Evolutionary conservation across 2,888 invertebrate genomes (phyloP).

Genomic region (Gerosis bhagava): DNA sequence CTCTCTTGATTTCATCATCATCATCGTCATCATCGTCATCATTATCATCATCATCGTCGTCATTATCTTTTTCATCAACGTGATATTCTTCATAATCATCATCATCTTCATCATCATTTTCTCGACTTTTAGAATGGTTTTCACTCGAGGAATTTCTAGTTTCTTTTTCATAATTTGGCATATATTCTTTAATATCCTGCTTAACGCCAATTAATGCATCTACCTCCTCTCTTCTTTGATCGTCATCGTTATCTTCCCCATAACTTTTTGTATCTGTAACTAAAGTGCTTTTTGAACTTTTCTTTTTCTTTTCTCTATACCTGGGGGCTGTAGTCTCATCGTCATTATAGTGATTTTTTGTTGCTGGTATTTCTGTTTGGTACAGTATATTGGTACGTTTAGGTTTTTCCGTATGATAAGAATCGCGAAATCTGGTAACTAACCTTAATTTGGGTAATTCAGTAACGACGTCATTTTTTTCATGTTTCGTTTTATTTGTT

Average conservation of each 20-base stretch:
- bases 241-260: constrained; percentile 54
- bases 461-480: constrained; percentile 34
- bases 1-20: constrained; percentile 37
- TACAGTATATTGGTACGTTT: constrained; percentile 25
- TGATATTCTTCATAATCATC: constrained; percentile 35
- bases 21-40: constrained; percentile 38
- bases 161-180: constrained; percentile 63
- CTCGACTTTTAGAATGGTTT: constrained; percentile 25
- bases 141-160: constrained; percentile 24
- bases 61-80: constrained; percentile 35
- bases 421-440: constrained; percentile 58
- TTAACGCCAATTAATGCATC: constrained; percentile 65
- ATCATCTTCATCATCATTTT: constrained; percentile 32
- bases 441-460: constrained; percentile 50
- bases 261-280: constrained; percentile 72
- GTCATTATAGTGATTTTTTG: constrained; percentile 19
- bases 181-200: constrained; percentile 64
- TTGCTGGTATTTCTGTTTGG: constrained; percentile 4
- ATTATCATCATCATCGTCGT: constrained; percentile 36
- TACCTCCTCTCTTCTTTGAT: constrained; percentile 60
- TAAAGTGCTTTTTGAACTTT: constrained; percentile 63
- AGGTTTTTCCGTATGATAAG: constrained; percentile 38
- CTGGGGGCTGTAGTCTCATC: constrained; percentile 42
- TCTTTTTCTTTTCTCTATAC: constrained; percentile 69
- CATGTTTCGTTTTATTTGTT: constrained; percentile 39